phyloP scores from a whole-genome alignment of 1,140 invertebrate species.

The Tetramorium alpestre region DNA sequence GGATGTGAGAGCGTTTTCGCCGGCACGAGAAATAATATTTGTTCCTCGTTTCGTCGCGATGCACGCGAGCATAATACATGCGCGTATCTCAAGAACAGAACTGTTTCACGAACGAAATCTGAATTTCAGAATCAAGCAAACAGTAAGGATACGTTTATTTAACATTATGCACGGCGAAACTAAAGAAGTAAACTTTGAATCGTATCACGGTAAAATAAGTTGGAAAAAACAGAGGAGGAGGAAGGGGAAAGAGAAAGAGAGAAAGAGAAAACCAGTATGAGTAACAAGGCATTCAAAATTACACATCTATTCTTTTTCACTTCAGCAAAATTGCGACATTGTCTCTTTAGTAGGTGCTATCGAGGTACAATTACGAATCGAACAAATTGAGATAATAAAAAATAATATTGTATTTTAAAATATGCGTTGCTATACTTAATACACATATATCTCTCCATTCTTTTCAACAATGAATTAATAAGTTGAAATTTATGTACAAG shows the following conservation, averaged over 20 bases:
- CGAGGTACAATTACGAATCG: background rate
- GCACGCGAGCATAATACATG: constrained; percentile 27
- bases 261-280: background rate
- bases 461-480: background rate
- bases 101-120: constrained; percentile 36
- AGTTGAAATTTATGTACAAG: background rate
- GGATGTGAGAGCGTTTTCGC: constrained; percentile 19
- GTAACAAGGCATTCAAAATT: background rate
- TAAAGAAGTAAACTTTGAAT: background rate
- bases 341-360: background rate
- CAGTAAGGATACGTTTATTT: constrained; percentile 21
- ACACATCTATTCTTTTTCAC: background rate
- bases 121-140: constrained; percentile 40
- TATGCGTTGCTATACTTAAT: background rate
- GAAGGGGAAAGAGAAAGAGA: too few species aligned
- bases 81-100: background rate
- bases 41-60: constrained; percentile 47
- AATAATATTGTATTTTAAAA: background rate
- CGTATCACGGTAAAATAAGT: background rate
- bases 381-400: background rate
- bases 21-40: constrained; percentile 62
- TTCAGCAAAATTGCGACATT: background rate
- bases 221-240: background rate
- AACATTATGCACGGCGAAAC: background rate
- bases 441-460: background rate